Evolutionary conservation across 2,888 invertebrate species (phyloP), one percentile per base, ranked within the genome.

Genomic region (Athetis lepigone): DNA sequence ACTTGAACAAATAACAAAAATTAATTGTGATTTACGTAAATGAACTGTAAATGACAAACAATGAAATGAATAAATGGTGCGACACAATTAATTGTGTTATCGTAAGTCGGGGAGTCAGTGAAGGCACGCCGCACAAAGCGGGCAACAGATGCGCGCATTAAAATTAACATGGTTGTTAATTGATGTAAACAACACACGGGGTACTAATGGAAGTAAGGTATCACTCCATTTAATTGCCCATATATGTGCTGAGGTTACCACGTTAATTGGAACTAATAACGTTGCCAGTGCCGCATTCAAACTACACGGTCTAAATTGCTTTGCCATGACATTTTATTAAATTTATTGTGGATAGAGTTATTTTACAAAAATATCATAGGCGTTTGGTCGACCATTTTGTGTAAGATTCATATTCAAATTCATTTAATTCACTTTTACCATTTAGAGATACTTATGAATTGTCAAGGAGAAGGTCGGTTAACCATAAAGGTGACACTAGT

Each of bases 171-270:
- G 86, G 83, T 73, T 85, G 90, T 88, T 93, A 93, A 94, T 93
- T 92, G 93, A 91, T 91, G 93, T 93, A 93, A 94, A 94, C 93
- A 94, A 90, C 88, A 86, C 83, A 85, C 83, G 80, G 85, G 84
- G 83, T 85, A 87, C 92, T 94, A 94, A 94, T 94, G 94, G 94
- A 94, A 91, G 92, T 88, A 90, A 90, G 92, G 93, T 93, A 94
- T 94, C 92, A 93, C 93, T 93, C 92, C 89, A 88, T 92, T 93
- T 94, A 95, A 94, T 94, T 93, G 93, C 84, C 88, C 91, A 90
- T 93, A 93, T 90, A 93, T 88, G 88, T 88, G 92, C 90, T 92
- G 94, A 94, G 94, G 94, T 93, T 93, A 89, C 92, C 83, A 80
- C 89, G 92, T 89, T 94, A 94, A 95, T 94, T 94, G 93, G 90